Percentiles rank a stretch among this genome's conserved stretches.
These are phyloP conservation scores for Hymenopus coronatus DNA, from an alignment of 2,888 invertebrate species.

Conservation along the genomic window DNA sequence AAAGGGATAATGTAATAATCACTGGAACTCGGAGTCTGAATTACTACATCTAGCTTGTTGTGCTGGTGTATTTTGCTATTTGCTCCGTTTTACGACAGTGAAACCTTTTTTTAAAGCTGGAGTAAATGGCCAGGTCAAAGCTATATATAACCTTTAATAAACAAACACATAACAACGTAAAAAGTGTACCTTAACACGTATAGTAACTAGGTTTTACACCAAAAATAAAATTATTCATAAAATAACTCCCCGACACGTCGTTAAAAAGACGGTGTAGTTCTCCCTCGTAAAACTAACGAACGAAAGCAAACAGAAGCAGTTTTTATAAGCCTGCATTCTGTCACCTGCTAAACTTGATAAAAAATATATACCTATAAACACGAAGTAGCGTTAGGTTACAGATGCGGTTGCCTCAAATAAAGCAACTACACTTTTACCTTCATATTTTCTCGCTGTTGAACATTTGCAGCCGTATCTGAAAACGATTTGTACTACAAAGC, in stretches of 20 bases:
- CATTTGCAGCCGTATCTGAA: too few species aligned
- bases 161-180: background rate
- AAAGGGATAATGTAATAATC: too few species aligned
- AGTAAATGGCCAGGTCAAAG: background rate
- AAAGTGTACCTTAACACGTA: background rate
- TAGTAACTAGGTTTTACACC: background rate
- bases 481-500: too few species aligned
- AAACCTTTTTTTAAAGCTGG: background rate
- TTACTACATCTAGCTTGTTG: too few species aligned
- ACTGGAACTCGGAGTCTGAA: too few species aligned
- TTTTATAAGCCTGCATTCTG: background rate
- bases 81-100: background rate
- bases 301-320: background rate
- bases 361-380: background rate
- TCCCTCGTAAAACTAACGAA: background rate
- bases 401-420: too few species aligned
- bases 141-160: background rate
- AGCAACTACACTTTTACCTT: too few species aligned
- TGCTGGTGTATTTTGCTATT: background rate
- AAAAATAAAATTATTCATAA: background rate
- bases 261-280: background rate
- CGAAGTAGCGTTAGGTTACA: too few species aligned
- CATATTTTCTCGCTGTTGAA: too few species aligned
- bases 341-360: background rate
- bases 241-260: background rate